Evolutionary conservation across 2,888 invertebrate species (phyloP), one percentile per base, ranked within the genome.

Genomic region (Volucella inanis): DNA sequence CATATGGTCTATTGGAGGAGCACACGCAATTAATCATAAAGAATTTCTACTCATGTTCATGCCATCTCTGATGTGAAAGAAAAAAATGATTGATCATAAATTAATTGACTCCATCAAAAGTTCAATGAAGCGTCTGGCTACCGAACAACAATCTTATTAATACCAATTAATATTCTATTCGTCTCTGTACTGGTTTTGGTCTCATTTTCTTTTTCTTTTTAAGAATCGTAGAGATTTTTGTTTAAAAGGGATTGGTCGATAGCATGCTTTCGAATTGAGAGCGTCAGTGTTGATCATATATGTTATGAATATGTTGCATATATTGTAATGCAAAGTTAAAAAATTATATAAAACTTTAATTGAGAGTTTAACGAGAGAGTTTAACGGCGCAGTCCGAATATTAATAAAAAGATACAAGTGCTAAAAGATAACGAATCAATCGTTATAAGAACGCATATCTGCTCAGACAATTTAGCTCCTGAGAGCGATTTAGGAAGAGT

Each of bases 111-210:
- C 39, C 70, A 75, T 77, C 54, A 64, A 75, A 79, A 64, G 68
- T 83, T 79, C 79, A 83, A 70, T 62, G 68, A 79, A 70, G 74
- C 79, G 83, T 74, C 79, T 83, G 81, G 79, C 68, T 74, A 78
- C 64, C 49, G 68, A 68, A 74, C 74, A 74, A 74, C 74, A 57
- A 70, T 70, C 67, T 74, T 79, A 61, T 83, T 79, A 83, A 79
- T 79, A 64, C 62, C 49, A 83, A 79, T 79, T 79, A 74, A 83
- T 78, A 70, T n/a, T 18, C 72, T 64, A 74, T 64, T 59, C 52
- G 47, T 74, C 45, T 52, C 61, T 65, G 22, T 50, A 70, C 49
- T 41, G 59, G 22, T 14, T 22, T 59, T 14, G 18, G 49, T 31
- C n/a, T 39, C 18, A 41, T 43, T 8, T 38, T 41, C 6, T 38